Conservation (phyloP, 1,140 invertebrate species). For the Stegodyphus mimosarum region DNA sequence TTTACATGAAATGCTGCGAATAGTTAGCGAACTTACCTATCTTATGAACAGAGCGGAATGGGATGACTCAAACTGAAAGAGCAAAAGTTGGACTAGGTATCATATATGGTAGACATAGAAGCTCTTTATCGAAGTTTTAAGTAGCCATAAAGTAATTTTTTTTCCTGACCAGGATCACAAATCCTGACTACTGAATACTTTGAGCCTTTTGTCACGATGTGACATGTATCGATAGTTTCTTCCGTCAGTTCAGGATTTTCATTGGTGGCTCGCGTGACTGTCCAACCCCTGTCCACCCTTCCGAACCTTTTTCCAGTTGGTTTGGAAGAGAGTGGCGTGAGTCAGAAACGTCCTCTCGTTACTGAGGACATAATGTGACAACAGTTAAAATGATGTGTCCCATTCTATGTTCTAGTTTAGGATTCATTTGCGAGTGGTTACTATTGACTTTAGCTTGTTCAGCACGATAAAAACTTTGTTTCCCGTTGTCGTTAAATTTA, state of each 20-base stretch:
- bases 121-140: too few relatives aligned
- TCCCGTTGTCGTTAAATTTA: too few relatives aligned
- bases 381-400: neutral
- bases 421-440: neutral
- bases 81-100: too few relatives aligned
- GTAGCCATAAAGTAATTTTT: too few relatives aligned
- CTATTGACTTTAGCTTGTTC: neutral
- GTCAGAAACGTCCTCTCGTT: neutral
- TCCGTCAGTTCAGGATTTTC: slow-evolving; percentile 28
- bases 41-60: too few relatives aligned
- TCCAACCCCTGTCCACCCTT: slow-evolving; percentile 1
- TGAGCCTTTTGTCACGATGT: slow-evolving; percentile 9
- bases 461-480: too few relatives aligned
- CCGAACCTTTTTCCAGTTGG: neutral
- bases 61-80: too few relatives aligned
- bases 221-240: slow-evolving; percentile 21
- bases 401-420: slow-evolving; percentile 1
- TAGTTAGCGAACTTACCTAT: too few relatives aligned
- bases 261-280: slow-evolving; percentile 19
- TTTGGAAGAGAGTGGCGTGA: neutral
- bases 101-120: too few relatives aligned
- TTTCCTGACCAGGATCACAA: too few relatives aligned
- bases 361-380: neutral
- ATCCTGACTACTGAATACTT: neutral
- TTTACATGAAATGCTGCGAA: too few relatives aligned